A percentile compares a stretch with the other conserved stretches of the same genome.
Evolutionary conservation across 1,140 invertebrate genomes (phyloP).

Genomic region (Lepidostoma basale): DNA sequence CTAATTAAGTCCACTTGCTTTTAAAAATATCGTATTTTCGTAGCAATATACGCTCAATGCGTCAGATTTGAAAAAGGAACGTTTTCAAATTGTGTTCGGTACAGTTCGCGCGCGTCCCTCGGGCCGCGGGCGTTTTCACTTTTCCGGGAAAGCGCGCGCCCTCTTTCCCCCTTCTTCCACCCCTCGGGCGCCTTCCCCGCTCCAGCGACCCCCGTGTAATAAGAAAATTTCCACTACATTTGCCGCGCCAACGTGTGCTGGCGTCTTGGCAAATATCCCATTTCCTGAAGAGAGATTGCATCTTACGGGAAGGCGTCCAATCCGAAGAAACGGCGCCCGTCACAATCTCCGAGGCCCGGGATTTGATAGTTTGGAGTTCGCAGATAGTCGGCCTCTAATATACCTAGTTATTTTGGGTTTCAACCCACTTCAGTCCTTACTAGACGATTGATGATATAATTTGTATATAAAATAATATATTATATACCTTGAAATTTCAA

Average conservation of each 20-base stretch:
- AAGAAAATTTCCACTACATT: conserved; percentile 48
- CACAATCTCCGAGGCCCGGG: background rate
- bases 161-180: background rate
- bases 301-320: conserved; percentile 30
- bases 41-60: background rate
- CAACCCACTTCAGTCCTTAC: background rate
- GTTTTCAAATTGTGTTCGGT: conserved; percentile 20
- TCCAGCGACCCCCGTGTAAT: conserved; percentile 31
- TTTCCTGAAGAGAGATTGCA: conserved; percentile 46
- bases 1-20: too few relatives aligned
- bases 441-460: too few relatives aligned
- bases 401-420: background rate
- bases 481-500: too few relatives aligned
- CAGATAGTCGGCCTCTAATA: background rate
- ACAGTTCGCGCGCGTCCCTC: conserved; percentile 18
- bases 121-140: conserved; percentile 38
- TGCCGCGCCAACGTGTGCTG: conserved; percentile 45
- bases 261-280: conserved; percentile 47
- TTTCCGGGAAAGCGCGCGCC: conserved; percentile 37
- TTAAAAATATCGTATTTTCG: too few relatives aligned
- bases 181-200: background rate
- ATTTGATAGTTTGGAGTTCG: background rate
- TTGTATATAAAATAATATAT: too few relatives aligned
- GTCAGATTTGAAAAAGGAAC: conserved; percentile 19
- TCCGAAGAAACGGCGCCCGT: background rate